Evolutionary conservation across 2,888 invertebrate genomes (phyloP).

Genomic region (Limnephilus auricula): DNA sequence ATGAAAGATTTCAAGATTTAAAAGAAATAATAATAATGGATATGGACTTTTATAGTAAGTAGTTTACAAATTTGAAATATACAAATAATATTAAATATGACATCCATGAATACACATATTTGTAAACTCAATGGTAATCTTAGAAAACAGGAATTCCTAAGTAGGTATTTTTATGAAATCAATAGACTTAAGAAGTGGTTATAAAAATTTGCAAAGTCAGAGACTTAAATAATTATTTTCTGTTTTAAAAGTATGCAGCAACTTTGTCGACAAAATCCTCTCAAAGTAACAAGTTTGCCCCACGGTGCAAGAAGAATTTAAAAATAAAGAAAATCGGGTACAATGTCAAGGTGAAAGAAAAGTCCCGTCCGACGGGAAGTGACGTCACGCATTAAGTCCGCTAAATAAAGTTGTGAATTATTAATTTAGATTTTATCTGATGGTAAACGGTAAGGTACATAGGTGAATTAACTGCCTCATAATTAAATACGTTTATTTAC

Average conservation of each 20-base stretch:
- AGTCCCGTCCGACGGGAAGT: slow-evolving; percentile 31
- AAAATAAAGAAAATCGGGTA: slow-evolving; percentile 44
- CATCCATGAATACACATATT: too few relatives aligned
- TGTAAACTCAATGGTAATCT: too few relatives aligned
- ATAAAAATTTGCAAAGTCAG: background rate
- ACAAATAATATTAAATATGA: too few relatives aligned
- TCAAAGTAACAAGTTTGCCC: slow-evolving; percentile 25
- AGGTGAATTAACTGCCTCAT: too few relatives aligned
- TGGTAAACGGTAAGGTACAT: background rate
- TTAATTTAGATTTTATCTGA: background rate
- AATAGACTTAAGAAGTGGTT: background rate
- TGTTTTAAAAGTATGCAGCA: background rate
- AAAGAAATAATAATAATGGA: too few relatives aligned
- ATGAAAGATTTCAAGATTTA: too few relatives aligned
- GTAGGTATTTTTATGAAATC: background rate
- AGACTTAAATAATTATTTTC: slow-evolving; percentile 9
- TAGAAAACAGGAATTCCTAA: background rate
- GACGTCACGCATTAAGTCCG: slow-evolving; percentile 50
- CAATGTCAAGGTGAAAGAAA: slow-evolving; percentile 57
- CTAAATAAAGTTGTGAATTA: slow-evolving; percentile 8
- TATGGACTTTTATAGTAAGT: too few relatives aligned
- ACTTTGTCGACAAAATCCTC: slow-evolving; percentile 26
- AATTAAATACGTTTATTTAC: too few relatives aligned
- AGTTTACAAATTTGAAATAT: too few relatives aligned
- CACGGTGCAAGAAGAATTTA: slow-evolving; percentile 24